Evolutionary conservation across 2,797 vertebrate species (phyloP).

Genomic region (Ispidina picta): DNA sequence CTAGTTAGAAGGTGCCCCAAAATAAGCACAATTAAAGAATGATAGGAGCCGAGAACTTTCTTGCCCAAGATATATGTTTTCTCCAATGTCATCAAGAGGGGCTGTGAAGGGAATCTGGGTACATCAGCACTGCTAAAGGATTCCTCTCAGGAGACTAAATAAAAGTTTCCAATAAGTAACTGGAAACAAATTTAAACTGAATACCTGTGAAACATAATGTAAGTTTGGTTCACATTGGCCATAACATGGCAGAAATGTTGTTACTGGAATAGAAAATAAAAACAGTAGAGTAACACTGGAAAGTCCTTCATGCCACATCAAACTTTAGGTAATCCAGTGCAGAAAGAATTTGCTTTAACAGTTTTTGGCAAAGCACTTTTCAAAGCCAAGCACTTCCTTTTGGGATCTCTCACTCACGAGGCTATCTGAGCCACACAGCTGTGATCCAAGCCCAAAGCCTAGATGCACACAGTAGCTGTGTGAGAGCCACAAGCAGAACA

Average conservation of each 20-base stretch:
- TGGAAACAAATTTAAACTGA: background rate
- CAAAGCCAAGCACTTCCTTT: background rate
- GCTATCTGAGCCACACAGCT: background rate
- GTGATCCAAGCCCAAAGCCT: background rate
- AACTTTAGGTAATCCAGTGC: background rate
- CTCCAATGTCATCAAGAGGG: rapidly evolving
- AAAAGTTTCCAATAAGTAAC: background rate
- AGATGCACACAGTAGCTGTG: background rate
- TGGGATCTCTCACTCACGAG: background rate
- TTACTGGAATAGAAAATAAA: background rate
- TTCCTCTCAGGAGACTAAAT: background rate
- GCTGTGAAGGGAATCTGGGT: background rate
- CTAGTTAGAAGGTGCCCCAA: background rate
- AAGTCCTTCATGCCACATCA: background rate
- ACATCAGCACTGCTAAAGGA: background rate
- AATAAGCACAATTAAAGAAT: background rate
- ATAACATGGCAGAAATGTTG: background rate
- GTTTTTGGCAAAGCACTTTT: background rate
- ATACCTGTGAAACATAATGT: rapidly evolving
- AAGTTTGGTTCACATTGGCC: background rate
- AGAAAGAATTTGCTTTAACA: background rate
- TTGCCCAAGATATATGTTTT: background rate
- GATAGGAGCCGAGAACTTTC: background rate
- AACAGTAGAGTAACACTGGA: background rate
- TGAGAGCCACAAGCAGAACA: background rate